A percentile compares a stretch with the other conserved stretches of the same genome.
phyloP scores from a whole-genome alignment of 2,797 vertebrate genomes.

The Varecia variegata region DNA sequence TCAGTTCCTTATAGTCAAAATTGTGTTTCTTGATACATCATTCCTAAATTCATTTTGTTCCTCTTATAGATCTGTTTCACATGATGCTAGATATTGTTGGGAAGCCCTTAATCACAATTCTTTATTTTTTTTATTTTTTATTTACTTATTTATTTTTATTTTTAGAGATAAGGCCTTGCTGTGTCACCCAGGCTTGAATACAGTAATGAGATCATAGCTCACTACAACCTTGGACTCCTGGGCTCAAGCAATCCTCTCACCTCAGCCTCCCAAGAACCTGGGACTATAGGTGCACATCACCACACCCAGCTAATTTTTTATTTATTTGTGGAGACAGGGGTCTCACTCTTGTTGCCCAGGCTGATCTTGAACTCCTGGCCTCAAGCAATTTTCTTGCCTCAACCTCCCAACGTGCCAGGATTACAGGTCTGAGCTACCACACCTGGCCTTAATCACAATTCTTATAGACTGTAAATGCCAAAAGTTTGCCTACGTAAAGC shows the following conservation, averaged over 20 bases:
- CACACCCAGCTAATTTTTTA: neutral
- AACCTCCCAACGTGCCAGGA: neutral
- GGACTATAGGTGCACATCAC: neutral
- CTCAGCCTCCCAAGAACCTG: neutral
- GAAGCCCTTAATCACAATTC: neutral
- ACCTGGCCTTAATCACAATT: neutral
- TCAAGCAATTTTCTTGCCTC: neutral
- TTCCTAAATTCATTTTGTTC: neutral
- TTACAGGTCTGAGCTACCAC: neutral
- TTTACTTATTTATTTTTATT: no score
- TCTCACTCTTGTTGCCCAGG: neutral
- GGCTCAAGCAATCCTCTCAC: neutral
- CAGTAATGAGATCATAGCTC: neutral
- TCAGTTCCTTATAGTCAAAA: neutral
- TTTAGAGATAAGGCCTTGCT: no score
- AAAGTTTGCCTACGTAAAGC: neutral
- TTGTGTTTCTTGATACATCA: neutral
- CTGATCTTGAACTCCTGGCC: neutral
- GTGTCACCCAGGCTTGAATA: no score
- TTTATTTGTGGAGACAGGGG: neutral
- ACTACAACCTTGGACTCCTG: neutral
- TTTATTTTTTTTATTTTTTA: neutral
- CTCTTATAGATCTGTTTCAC: neutral
- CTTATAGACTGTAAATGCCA: neutral
- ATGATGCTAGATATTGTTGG: neutral